Conservation (phyloP, 2,113 vertebrate species). For the Dinomys branickii region DNA sequence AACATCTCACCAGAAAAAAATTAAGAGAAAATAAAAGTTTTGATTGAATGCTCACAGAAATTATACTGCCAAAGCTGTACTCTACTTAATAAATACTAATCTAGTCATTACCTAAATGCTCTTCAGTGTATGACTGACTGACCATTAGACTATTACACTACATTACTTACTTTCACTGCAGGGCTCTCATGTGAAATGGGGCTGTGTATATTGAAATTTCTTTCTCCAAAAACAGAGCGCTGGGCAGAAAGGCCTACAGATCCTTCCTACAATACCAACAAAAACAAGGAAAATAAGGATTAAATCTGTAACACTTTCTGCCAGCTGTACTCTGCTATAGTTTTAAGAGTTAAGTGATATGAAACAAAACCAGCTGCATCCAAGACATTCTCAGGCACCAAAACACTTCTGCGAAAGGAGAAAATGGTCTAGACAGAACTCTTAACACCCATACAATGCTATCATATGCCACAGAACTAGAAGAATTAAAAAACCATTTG, state of each 20-base stretch:
- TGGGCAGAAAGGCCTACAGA: constrained; percentile 86
- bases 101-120: constrained; percentile 28
- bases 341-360: constrained; percentile 76
- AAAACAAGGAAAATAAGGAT: constrained; percentile 82
- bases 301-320: constrained; percentile 79
- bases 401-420: constrained; percentile 77
- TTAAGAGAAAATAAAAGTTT: constrained; percentile 19
- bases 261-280: constrained; percentile 89
- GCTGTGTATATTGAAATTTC: constrained; percentile 93
- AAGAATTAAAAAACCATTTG: constrained; percentile 49
- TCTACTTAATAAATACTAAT: constrained; percentile 24
- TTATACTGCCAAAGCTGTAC: constrained; percentile 46
- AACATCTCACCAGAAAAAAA: constrained; percentile 51
- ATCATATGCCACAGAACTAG: constrained; percentile 67
- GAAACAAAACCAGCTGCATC: constrained; percentile 82
- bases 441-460: constrained; percentile 74
- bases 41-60: constrained; percentile 67
- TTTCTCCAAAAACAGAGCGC: constrained; percentile 96
- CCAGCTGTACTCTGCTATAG: constrained; percentile 78
- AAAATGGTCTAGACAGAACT: constrained; percentile 82
- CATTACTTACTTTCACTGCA: constrained; percentile 88
- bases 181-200: constrained; percentile 86
- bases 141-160: constrained; percentile 67
- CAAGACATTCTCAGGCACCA: constrained; percentile 77
- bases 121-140: constrained; percentile 9